Base-by-base conservation (phyloP, 2,888 invertebrate genomes). In the Lasioglossum calceatum region DNA sequence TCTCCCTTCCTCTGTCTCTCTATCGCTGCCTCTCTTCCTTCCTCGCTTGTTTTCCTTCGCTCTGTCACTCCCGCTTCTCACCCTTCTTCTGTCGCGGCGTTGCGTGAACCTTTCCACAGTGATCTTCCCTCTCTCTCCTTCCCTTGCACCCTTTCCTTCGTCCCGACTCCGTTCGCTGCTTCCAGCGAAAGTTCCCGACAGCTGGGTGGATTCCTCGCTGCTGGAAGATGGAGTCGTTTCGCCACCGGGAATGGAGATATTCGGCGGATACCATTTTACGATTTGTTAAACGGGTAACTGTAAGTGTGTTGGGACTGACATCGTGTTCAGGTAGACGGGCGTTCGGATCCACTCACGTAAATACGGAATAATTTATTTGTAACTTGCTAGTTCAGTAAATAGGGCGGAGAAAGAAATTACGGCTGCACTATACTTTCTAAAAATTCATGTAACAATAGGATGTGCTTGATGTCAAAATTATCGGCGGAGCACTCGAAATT, bases 151-250 rank as follows among this genome's bases (percentile, higher is more conserved):
- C 79, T 78, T 87, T 79, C 77, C 82, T 27, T 75, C 74, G 61
- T 36, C 27, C 61, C 42, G 36, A 44, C 61, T 44, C 42, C 82
- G 67, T 78, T 77, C 77, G 80, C 50, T 81, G 32, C 64, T 50
- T 74, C 58, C 36, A 67, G 58, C 84, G 85, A 89, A 89, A 85
- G 72, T 88, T 81, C 84, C 67, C 85, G 88, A 84, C 90, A 88
- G 90, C 90, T 87, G 87, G 85, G 81, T 90, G 32, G 87, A 87
- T 85, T 84, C 84, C 71, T 54, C 39, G 71, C 73, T 77, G 79
- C 78, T 79, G 72, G 86, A 90, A 90, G 90, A 90, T 91, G 90
- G 91, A 91, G 90, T 85, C 90, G 84, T 83, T 64, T 44, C 36
- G 79, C 27, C 70, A 47, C 39, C 74, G 71, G 74, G 88, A 82